These are phyloP conservation scores for Papilio aristodemus DNA, from an alignment of 1,140 invertebrate genomes.

Conservation along the genomic window DNA sequence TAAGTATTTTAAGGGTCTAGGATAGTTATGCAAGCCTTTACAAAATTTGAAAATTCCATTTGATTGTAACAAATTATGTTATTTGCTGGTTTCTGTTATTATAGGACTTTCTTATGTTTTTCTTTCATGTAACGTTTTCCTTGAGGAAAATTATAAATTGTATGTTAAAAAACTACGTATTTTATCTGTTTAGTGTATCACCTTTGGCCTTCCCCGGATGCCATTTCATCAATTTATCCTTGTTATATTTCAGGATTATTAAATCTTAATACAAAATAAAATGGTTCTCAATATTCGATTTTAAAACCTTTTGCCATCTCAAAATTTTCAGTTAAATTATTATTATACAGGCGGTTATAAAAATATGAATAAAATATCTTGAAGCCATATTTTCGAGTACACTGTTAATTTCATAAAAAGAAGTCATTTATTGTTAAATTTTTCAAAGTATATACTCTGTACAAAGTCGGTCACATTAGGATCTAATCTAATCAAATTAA, in stretches of 20 bases:
- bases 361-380: too few relatives aligned
- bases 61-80: too few relatives aligned
- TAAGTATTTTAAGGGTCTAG: too few relatives aligned
- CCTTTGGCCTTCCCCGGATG: not conserved
- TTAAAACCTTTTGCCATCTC: not conserved
- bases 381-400: too few relatives aligned
- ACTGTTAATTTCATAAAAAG: too few relatives aligned
- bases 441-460: not conserved
- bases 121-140: not conserved
- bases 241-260: not conserved
- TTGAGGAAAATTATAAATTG: constrained; percentile 2
- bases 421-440: too few relatives aligned
- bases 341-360: too few relatives aligned
- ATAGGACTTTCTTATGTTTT: not conserved
- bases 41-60: too few relatives aligned
- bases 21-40: too few relatives aligned
- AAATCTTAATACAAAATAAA: too few relatives aligned
- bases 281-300: not conserved
- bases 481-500: constrained; percentile 20
- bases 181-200: not conserved
- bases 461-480: constrained; percentile 19
- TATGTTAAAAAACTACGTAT: not conserved
- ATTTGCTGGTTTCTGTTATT: not conserved
- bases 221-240: not conserved
- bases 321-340: too few relatives aligned